A percentile compares a stretch with the other conserved stretches of the same genome.
These are phyloP conservation scores for Acanthosepion pharaonis DNA, from an alignment of 2,888 invertebrate genomes.

Conservation along the genomic window DNA sequence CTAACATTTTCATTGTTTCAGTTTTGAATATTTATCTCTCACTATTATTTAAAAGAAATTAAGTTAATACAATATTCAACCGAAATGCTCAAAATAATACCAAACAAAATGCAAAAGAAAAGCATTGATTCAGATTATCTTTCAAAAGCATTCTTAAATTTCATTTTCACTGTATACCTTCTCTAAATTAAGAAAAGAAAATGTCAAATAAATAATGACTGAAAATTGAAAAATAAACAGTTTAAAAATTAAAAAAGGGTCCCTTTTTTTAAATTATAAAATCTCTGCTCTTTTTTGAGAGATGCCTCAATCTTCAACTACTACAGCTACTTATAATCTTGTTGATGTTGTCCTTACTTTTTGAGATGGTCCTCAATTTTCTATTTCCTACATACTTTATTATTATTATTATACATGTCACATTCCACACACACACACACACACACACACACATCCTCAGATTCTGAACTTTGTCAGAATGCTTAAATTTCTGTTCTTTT, in stretches of 20 bases:
- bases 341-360: slow-evolving; percentile 33
- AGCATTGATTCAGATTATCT: neutral
- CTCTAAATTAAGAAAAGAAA: neutral
- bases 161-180: neutral
- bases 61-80: neutral
- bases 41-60: neutral
- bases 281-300: neutral
- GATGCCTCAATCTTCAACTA: neutral
- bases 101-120: neutral
- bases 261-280: neutral
- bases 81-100: neutral
- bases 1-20: neutral
- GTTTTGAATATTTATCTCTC: neutral
- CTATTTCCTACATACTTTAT: neutral
- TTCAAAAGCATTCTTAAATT: neutral
- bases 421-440: neutral
- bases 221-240: neutral
- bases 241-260: neutral
- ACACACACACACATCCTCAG: neutral
- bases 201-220: neutral
- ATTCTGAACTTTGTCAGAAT: neutral
- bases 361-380: neutral
- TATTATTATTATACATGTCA: no score
- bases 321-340: neutral
- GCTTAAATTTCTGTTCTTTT: neutral